Base-by-base conservation (phyloP, 1,140 invertebrate genomes). In the Ridgeia piscesae region DNA sequence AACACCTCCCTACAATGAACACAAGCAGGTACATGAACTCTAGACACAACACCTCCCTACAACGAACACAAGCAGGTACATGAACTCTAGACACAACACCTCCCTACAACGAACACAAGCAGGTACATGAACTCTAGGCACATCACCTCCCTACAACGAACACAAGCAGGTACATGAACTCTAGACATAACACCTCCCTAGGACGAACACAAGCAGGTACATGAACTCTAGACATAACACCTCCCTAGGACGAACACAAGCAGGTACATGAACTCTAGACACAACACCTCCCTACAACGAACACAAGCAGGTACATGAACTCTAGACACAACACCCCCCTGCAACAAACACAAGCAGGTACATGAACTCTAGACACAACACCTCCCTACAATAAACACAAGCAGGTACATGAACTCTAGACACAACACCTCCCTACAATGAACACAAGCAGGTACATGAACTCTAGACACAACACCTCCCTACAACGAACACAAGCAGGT, bases 191-290 rank as follows among this genome's bases (percentile, higher is more conserved):
- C 33, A 96, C 95, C 34, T 89, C 88, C 34, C 88, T 89, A 17
- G 4, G 17, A 89, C 17, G 34, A 96, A 42, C 42, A 42, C 42
- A 42, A 4, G 11, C 42, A 42, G 42, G 42, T 42, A 42, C 42
- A 42, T 42, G 11, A 42, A 42, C 42, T 42, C 42, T 42, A 42
- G 42, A 42, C n/a, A n/a, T 11, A 42, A 42, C 42, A 42, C 42
- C 42, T 42, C 42, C 42, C 11, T 42, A 11, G 4, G 11, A 42
- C 96, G 91, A 96, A 95, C 21, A 95, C 95, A 35, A 95, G 94
- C n/a, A 96, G 93, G 93, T 95, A 95, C 92, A 94, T 94, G 92
- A 96, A 96, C 93, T 95, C 95, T 88, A 96, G 34, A 96, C n/a
- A n/a, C 34, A 96, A 92, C 33, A 96, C 95, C 34, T 89, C 88